Conservation (phyloP, 35 echinoderm and acorn worm genomes). For the Apostichopus californicus region DNA sequence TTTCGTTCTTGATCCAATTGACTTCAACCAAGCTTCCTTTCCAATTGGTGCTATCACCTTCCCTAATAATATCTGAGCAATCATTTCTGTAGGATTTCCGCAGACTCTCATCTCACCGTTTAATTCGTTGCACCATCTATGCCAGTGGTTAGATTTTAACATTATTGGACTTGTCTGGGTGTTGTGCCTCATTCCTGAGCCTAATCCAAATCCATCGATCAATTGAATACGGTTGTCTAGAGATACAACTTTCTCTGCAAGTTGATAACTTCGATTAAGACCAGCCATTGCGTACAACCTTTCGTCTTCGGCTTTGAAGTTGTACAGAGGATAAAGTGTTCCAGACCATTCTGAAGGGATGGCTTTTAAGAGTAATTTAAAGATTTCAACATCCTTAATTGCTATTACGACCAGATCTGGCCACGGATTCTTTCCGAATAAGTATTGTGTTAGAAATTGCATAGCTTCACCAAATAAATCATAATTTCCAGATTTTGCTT, state of each 20-base stretch:
- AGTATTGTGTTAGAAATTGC: background rate
- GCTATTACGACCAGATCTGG: conserved; percentile 10
- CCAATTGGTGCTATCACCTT: background rate
- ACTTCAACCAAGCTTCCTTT: background rate
- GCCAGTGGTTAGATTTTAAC: conserved; percentile 4
- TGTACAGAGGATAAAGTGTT: background rate
- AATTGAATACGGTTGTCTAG: background rate
- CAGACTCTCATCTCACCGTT: background rate
- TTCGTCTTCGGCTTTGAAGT: background rate
- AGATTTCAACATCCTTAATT: background rate
- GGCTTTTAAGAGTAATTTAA: background rate
- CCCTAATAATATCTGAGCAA: conserved; percentile 10
- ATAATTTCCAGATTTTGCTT: background rate
- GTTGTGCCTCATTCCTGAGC: conserved; percentile 1
- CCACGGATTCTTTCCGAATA: background rate
- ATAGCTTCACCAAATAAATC: conserved; percentile 5
- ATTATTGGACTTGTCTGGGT: background rate
- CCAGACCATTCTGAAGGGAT: background rate
- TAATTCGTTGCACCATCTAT: conserved; percentile 25
- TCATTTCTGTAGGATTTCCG: conserved; percentile 18
- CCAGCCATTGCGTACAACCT: background rate
- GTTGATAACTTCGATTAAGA: background rate
- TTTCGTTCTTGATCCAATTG: background rate
- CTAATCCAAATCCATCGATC: background rate
- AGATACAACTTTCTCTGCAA: background rate